Conservation (phyloP, 1,140 invertebrate species). For the Drosophila varians region DNA sequence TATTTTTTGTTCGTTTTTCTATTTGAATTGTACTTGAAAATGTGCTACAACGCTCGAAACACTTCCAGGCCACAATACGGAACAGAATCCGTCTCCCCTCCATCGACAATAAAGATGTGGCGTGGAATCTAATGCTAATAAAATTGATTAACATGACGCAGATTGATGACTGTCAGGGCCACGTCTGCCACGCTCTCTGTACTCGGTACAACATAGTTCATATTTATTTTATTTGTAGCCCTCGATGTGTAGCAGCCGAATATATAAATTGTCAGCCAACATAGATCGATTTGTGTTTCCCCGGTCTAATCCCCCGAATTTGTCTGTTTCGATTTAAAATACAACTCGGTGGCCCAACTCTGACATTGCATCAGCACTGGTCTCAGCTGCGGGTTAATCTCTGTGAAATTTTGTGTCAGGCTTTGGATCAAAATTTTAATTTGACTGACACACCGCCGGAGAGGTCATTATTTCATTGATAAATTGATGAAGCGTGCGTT, state of each 20-base stretch:
- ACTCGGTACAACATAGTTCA: conserved; percentile 1
- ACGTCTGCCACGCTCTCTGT: conserved; percentile 33
- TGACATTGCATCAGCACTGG: conserved; percentile 47
- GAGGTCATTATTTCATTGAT: conserved; percentile 65
- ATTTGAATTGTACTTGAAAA: conserved; percentile 68
- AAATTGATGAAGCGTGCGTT: conserved; percentile 59
- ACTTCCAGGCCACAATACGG: conserved; percentile 49
- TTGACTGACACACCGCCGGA: conserved; percentile 52
- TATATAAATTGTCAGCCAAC: conserved; percentile 43
- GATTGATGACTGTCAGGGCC: conserved; percentile 75
- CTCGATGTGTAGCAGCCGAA: background rate
- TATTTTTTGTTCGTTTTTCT: conserved; percentile 39
- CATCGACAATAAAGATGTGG: conserved; percentile 4
- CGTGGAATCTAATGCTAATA: conserved; percentile 61
- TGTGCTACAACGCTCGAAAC: conserved; percentile 64
- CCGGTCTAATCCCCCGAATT: conserved; percentile 16
- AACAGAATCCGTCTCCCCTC: conserved; percentile 38
- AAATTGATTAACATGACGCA: conserved; percentile 71
- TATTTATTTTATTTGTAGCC: conserved; percentile 12
- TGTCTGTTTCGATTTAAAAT: background rate
- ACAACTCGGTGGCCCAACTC: conserved; percentile 38
- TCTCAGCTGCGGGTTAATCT: conserved; percentile 50
- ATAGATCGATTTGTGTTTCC: conserved; percentile 35
- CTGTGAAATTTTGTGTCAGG: conserved; percentile 57
- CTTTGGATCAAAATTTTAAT: conserved; percentile 32